Base-by-base conservation (phyloP, 2,113 vertebrate genomes). In the Edolisoma coerulescens region DNA sequence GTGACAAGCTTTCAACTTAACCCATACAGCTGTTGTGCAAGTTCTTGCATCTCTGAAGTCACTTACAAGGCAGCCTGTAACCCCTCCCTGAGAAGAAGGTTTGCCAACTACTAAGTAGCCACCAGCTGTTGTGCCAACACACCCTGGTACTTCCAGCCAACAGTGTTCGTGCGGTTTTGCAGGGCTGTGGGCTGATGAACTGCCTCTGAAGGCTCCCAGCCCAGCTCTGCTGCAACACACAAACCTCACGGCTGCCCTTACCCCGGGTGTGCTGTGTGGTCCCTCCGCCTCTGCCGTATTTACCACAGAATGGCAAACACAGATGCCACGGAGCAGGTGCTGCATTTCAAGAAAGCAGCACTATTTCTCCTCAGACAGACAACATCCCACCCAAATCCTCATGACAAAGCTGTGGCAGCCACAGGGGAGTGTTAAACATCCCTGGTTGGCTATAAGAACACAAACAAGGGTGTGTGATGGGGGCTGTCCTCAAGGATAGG, bases 21-120 rank as follows among this genome's bases (percentile, higher is more conserved):
- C 53, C 78, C 71, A 88, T 91, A 93, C 93, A 95, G 87, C 92
- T 96, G 95, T 78, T 70, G 6, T 30, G 63, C 7, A 65, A 60
- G 64, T 54, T 93, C 79, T 80, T 54, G 17, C 59, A 30, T 49
- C 92, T 80, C 95, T 3, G 6, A 47, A 77, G 90, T 70, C 54
- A 71, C 78, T 47, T 57, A 7, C 35, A 67, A 57, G 61, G 85
- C 87, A 95, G 63, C 30, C 54, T 16, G 35, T n/a, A 80, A 52
- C 84, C 52, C 47, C 15, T 26, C 30, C 32, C 78, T 10, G 35
- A 0, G 2, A 73, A 50, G 42, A 63, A 80, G 39, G 13, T 67
- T 89, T 80, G 53, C 45, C 75, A 63, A 84, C 94, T 86, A 84
- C 91, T 80, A 60, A 74, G 87, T 28, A 76, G 65, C 70, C 74